These are phyloP conservation scores for Yponomeuta sedellus DNA, from an alignment of 2,888 invertebrate species.

Conservation along the genomic window DNA sequence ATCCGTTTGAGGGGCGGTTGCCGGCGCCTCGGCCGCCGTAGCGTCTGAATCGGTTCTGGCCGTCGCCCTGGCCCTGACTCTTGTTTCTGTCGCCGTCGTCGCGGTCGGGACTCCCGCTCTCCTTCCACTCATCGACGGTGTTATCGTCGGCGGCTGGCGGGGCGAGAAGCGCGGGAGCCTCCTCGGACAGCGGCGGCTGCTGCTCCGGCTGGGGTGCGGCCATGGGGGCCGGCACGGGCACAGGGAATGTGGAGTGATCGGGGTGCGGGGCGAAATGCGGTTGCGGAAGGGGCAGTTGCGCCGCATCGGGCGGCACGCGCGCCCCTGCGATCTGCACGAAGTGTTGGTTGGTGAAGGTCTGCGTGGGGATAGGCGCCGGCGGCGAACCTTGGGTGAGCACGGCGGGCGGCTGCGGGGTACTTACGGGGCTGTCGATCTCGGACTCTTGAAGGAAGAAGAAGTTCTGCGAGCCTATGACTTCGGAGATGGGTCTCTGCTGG, in stretches of 20 bases:
- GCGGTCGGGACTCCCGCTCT: constrained; percentile 51
- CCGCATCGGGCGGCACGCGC: constrained; percentile 66
- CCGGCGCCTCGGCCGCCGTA: constrained; percentile 46
- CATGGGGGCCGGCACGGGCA: constrained; percentile 69
- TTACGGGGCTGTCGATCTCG: constrained; percentile 86
- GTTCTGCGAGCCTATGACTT: constrained; percentile 85
- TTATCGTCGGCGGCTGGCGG: constrained; percentile 37
- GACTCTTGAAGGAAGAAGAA: constrained; percentile 93
- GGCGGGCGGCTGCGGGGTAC: constrained; percentile 62
- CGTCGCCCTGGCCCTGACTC: constrained; percentile 62
- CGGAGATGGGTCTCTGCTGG: constrained; percentile 80
- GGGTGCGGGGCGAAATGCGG: constrained; percentile 73
- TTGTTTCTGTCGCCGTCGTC: constrained; percentile 51
- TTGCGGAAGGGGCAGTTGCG: constrained; percentile 72
- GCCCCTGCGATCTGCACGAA: constrained; percentile 74
- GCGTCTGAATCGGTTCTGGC: constrained; percentile 55
- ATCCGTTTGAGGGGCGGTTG: constrained; percentile 61
- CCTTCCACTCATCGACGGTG: constrained; percentile 50
- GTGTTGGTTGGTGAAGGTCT: constrained; percentile 91
- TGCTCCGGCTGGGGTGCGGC: constrained; percentile 58
- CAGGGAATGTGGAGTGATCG: constrained; percentile 74
- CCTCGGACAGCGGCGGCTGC: constrained; percentile 27
- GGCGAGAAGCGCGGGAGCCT: constrained; percentile 24
- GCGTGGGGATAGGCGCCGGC: constrained; percentile 80
- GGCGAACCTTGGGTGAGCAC: constrained; percentile 60